Evolutionary conservation across 2,797 vertebrate species (phyloP), one percentile per base, ranked within the genome.

Genomic region (Fistularia tabacaria): DNA sequence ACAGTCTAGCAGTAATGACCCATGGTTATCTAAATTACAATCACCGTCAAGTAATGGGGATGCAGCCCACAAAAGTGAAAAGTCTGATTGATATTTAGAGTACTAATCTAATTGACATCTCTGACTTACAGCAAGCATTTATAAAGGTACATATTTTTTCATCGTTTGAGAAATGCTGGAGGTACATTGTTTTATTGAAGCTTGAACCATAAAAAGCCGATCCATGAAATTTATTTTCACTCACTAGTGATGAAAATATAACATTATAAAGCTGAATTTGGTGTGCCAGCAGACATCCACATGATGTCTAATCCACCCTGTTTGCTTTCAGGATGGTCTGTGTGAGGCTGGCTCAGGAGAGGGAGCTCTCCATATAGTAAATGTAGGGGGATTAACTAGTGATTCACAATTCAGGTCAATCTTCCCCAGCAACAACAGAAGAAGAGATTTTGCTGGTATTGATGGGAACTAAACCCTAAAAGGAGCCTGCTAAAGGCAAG

Each of bases 401-500:
- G 82, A 83, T 79, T 89, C 76, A 74, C 71, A 80, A 89, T 89
- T 85, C 85, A 87, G 85, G 87, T 88, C 86, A 84, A 83, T 85
- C 81, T 80, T 77, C 64, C 64, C 74, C 50, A 15, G 72, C 71
- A 84, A 82, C 74, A 85, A 79, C 71, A 72, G 69, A 77, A 54
- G 62, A 66, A 56, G 57, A 75, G 73, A 80, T 84, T 79, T 74
- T 41, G 68, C 51, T 53, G 50, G 62, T 80, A 84, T 69, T 83
- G 82, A 89, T 73, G 66, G 71, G 65, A 54, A 59, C 79, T 86
- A 80, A 87, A 87, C 76, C 74, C 74, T 54, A 60, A 80, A 81
- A 61, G 81, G 71, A 64, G 69, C 72, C 57, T 25, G 62, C 69
- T 77, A 42, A 58, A 76, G 58, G 55, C 69, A 48, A 63, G 59